Base-by-base conservation (phyloP, 2,888 invertebrate genomes). In the Drosophila cognata region DNA sequence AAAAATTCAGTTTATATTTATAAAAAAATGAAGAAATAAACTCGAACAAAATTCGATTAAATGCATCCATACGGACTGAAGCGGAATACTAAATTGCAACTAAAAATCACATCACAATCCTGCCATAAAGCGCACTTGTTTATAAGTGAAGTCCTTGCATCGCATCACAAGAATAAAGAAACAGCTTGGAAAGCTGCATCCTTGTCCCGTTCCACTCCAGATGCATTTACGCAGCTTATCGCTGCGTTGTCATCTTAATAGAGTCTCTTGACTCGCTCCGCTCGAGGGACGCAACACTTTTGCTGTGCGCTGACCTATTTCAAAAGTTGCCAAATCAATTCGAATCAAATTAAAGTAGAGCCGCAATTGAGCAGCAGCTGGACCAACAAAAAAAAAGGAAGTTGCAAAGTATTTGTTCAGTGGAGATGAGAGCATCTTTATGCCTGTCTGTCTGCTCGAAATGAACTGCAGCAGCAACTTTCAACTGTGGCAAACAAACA, bases 221-320 rank as follows among this genome's bases (percentile, higher is more conserved):
- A 33, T 50, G 41, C 31, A 56, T 64, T 50, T 46, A 21, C 13
- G 11, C 4, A 29, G 41, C 65, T 51, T 71, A 67, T 70, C 72
- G 72, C 48, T 64, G 69, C 38, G 38, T 25, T 71, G 56, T 69
- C 74, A 75, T 73, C 63, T 66, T 50, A 65, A 82, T 72, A 67
- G 74, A 74, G 65, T 62, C 65, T 50, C 28, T n/a, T 43, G 52
- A 58, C 48, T 58, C 71, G 56, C 25, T 28, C 43, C 35, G 25
- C 51, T 66, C 57, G 71, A 71, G 51, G 56, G 60, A 70, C 71
- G 60, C 78, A 77, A 77, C 60, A 75, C 67, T 71, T 67, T 43
- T 21, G 29, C 43, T 66, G 67, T 65, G 71, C 65, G 55, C 38
- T 70, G 80, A 81, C 80, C 84, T 65, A 84, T 77, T 80, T 84